These are phyloP conservation scores for Agelas oroides DNA, from an alignment of 37 sponge, comb jelly and placozoan genomes.

Conservation along the genomic window DNA sequence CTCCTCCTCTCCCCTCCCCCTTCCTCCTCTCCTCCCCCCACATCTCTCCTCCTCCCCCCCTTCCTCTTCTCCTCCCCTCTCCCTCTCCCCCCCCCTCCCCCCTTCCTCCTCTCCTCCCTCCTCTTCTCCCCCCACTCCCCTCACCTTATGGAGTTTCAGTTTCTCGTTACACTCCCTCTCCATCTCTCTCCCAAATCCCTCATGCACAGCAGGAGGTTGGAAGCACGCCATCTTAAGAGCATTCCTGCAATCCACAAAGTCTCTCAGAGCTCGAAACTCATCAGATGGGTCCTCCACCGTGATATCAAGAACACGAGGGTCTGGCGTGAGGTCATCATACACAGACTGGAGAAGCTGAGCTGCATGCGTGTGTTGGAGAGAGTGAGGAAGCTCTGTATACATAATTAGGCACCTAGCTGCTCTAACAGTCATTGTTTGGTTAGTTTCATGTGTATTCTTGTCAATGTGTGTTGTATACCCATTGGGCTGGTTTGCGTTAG, in stretches of 20 bases:
- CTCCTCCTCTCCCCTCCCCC: background rate
- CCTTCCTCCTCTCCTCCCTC: background rate
- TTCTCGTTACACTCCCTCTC: constrained; percentile 63
- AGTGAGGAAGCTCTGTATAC: background rate
- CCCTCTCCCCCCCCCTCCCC: background rate
- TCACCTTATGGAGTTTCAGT: constrained; percentile 85
- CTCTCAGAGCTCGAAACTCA: constrained; percentile 81
- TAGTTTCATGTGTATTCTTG: too few species aligned
- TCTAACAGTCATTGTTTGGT: too few species aligned
- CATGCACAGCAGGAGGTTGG: constrained; percentile 64
- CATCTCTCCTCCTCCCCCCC: background rate
- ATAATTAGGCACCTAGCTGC: background rate
- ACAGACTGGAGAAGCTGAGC: constrained; percentile 77
- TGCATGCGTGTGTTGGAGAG: constrained; percentile 9
- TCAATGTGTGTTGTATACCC: too few species aligned
- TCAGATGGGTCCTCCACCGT: constrained; percentile 96
- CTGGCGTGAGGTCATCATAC: constrained; percentile 60
- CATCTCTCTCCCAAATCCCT: constrained; percentile 57
- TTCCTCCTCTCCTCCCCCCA: background rate
- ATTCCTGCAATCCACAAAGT: constrained; percentile 91
- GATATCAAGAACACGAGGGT: constrained; percentile 62
- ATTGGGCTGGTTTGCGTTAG: too few species aligned
- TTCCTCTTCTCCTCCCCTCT: too few species aligned
- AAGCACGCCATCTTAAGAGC: constrained; percentile 66
- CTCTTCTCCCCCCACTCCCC: background rate